phyloP scores from a whole-genome alignment of 2,113 vertebrate species.

The Camelus dromedarius region DNA sequence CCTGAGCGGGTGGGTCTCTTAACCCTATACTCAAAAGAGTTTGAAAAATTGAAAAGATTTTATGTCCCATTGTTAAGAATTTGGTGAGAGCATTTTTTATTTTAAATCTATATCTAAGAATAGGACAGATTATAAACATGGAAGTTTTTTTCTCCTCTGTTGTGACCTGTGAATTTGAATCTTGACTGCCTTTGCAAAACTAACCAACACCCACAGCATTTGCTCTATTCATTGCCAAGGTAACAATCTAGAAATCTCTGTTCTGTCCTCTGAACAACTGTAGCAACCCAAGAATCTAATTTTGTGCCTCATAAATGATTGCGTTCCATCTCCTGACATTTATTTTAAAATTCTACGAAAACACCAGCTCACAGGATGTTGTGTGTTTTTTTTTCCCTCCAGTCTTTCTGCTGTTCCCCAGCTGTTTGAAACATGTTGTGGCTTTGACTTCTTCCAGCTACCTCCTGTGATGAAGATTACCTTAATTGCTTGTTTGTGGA shows the following conservation, averaged over 20 bases:
- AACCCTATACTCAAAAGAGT: neutral
- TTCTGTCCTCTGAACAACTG: conserved; percentile 46
- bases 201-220: neutral
- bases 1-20: too few species aligned
- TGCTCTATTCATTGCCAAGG: neutral
- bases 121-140: neutral
- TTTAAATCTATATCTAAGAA: neutral
- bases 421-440: conserved; percentile 82
- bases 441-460: conserved; percentile 79
- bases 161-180: neutral
- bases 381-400: neutral
- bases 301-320: conserved; percentile 40
- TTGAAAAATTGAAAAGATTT: neutral
- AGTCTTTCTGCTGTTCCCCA: conserved; percentile 80
- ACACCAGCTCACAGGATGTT: conserved; percentile 71
- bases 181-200: neutral
- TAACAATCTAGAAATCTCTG: conserved; percentile 33
- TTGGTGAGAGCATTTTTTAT: conserved; percentile 1
- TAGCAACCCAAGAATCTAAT: conserved; percentile 50
- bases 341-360: conserved; percentile 81
- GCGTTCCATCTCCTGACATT: conserved; percentile 68
- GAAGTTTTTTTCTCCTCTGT: neutral
- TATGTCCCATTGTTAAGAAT: neutral
- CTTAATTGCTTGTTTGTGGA: conserved; percentile 82
- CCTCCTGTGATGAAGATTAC: conserved; percentile 78